These are phyloP conservation scores for Phocoena sinus DNA, from an alignment of 2,113 vertebrate species.

Conservation along the genomic window DNA sequence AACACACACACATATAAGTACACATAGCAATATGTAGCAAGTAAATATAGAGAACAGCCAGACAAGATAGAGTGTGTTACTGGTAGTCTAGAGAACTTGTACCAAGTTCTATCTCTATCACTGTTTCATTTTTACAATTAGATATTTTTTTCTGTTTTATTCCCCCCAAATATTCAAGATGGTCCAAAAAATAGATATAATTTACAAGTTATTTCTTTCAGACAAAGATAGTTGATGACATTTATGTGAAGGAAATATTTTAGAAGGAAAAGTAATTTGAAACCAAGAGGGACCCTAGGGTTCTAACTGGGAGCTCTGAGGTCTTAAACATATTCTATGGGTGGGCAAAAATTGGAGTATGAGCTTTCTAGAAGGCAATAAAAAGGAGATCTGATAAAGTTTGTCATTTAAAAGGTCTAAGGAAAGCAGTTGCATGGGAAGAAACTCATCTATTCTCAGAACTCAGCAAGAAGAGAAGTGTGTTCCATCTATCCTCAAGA, in stretches of 20 bases:
- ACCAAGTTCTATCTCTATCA: background rate
- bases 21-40: background rate
- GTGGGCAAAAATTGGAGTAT: background rate
- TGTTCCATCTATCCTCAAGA: background rate
- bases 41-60: background rate
- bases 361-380: background rate
- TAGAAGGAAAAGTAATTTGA: background rate
- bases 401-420: background rate
- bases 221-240: background rate
- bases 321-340: background rate
- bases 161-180: background rate
- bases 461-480: background rate
- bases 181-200: background rate
- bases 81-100: background rate
- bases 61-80: background rate
- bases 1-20: background rate
- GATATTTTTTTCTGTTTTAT: background rate
- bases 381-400: background rate
- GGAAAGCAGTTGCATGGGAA: background rate
- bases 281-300: fast-evolving
- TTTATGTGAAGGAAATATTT: background rate
- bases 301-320: background rate
- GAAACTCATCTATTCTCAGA: background rate
- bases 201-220: background rate
- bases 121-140: background rate